Evolutionary conservation across 2,888 invertebrate species (phyloP).

Genomic region (Helleia helle): DNA sequence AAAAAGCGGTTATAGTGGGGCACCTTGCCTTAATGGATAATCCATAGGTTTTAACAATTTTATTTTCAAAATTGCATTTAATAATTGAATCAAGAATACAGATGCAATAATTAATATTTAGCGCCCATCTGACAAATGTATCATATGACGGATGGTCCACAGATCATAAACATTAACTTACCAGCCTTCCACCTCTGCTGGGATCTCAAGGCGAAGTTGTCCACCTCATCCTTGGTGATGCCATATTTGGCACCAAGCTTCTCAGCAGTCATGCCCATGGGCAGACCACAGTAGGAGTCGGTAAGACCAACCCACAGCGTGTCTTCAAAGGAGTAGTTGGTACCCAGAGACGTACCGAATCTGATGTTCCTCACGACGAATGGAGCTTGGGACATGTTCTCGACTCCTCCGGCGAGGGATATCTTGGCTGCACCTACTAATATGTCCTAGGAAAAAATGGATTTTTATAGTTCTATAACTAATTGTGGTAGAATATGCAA

Average conservation of each 20-base stretch:
- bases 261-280: constrained; percentile 97
- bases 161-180: no score
- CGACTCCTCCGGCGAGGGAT: constrained; percentile 92
- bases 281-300: constrained; percentile 90
- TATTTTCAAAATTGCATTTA: no score
- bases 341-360: constrained; percentile 91
- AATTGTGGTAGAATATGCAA: background rate
- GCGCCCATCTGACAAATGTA: no score
- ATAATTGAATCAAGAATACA: no score
- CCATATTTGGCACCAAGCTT: constrained; percentile 88
- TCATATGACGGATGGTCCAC: no score
- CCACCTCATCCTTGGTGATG: constrained; percentile 86
- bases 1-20: no score
- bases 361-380: constrained; percentile 88
- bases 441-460: constrained; percentile 83
- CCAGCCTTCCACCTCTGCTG: constrained; percentile 91
- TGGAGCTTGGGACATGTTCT: constrained; percentile 96
- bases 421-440: constrained; percentile 87
- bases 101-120: no score
- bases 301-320: constrained; percentile 88
- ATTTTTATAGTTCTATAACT: no score
- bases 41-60: no score
- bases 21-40: no score
- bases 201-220: constrained; percentile 87
- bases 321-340: constrained; percentile 87